Evolutionary conservation across 2,888 invertebrate species (phyloP), one percentile per base, ranked within the genome.

Genomic region (Perizoma affinitatum): DNA sequence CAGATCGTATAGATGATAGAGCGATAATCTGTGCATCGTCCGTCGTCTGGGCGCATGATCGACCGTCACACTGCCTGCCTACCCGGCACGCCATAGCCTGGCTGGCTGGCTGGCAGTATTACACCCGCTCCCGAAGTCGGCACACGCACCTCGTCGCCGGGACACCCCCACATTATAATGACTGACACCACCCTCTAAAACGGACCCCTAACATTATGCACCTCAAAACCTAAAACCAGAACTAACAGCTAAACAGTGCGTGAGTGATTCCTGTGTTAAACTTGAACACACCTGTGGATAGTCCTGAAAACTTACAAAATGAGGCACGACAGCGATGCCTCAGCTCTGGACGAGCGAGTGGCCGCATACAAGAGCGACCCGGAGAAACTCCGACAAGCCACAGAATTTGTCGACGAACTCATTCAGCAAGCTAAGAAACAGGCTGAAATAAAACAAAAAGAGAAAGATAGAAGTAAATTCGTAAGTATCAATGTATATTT

Each of bases 381-480:
- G 44, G 93, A 93, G 64, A 93, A 93, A 82, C 92, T 94, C 79
- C 91, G 93, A 64, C 87, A 92, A 63, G 91, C 94, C 53, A 87
- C 89, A 64, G 93, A 94, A 70, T 94, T 94, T 83, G 93, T 94
- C 68, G 94, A 94, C 74, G 93, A 94, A 79, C 90, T 94, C 62
- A 90, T 94, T 77, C 91, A 93, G 77, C 93, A 93, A 80, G 94
- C 94, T 67, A 93, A 94, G 83, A 89, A 88, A 79, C 93, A 94
- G 82, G 94, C 93, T 69, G 93, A 93, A 72, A 80, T 89, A 73
- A 93, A 93, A 88, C 87, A 87, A 78, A 92, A 90, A 87, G 88
- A 93, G 85, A 93, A 92, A 87, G 93, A 93, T 83, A 93, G 92
- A 93, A 93, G 88, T 81, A 92, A 90, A 88, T 88, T 90, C 80